A percentile compares a stretch with the other conserved stretches of the same genome.
Evolutionary conservation across 2,888 invertebrate genomes (phyloP).

Genomic region (Cerastoderma edule): DNA sequence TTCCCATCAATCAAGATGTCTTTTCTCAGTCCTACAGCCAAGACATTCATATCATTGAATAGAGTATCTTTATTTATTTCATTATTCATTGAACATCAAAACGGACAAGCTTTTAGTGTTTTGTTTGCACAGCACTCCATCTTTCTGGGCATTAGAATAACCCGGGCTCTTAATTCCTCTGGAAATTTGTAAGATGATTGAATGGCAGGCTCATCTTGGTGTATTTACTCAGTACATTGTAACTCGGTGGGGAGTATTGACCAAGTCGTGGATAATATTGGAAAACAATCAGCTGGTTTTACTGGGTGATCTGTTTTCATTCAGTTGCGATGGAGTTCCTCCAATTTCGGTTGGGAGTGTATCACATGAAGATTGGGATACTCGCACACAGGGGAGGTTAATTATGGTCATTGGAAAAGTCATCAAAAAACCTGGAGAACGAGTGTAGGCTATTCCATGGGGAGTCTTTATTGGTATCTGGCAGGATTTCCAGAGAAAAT

Average conservation of each 20-base stretch:
- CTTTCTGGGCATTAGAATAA: conserved; percentile 19
- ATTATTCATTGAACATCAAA: conserved; percentile 32
- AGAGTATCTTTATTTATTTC: conserved; percentile 41
- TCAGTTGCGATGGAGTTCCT: conserved; percentile 30
- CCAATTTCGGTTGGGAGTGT: conserved; percentile 16
- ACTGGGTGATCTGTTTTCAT: conserved; percentile 36
- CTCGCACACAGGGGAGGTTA: conserved; percentile 32
- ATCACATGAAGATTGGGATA: conserved; percentile 21
- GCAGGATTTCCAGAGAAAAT: conserved; percentile 17
- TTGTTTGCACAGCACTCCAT: conserved; percentile 44
- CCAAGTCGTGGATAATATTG: conserved; percentile 36
- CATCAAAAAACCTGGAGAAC: conserved; percentile 20
- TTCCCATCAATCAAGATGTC: conserved; percentile 6
- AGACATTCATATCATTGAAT: conserved; percentile 20
- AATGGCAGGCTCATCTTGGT: conserved; percentile 29
- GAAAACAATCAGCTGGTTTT: conserved; percentile 42
- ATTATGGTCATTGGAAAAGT: conserved; percentile 41
- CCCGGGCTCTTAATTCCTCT: conserved; percentile 10
- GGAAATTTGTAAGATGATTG: conserved; percentile 25
- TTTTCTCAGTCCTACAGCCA: not conserved
- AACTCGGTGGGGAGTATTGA: conserved; percentile 13
- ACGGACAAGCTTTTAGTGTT: conserved; percentile 46
- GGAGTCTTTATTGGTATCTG: conserved; percentile 23
- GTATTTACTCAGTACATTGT: conserved; percentile 22
- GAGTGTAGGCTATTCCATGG: conserved; percentile 26